Conservation (phyloP, 2,888 invertebrate genomes). For the Sialis fuliginosa region DNA sequence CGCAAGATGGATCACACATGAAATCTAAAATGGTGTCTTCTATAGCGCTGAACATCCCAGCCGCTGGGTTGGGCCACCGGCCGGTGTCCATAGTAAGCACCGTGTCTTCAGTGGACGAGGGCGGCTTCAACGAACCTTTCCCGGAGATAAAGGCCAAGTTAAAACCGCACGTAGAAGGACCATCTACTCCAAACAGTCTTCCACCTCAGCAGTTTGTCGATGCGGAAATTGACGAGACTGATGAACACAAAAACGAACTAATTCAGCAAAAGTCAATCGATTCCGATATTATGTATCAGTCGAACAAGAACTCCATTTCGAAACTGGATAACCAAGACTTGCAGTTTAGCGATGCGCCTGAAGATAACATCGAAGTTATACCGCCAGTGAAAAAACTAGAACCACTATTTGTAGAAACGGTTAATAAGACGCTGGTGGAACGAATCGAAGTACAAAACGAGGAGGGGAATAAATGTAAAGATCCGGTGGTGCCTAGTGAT, state of each 20-base stretch:
- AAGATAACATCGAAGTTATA: slow-evolving; percentile 4
- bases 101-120: slow-evolving; percentile 36
- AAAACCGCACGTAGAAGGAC: slow-evolving; percentile 10
- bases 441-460: background rate
- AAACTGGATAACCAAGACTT: slow-evolving; percentile 22
- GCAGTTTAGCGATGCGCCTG: slow-evolving; percentile 3
- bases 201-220: background rate
- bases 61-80: slow-evolving; percentile 40
- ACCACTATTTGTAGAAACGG: slow-evolving; percentile 6
- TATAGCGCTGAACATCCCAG: slow-evolving; percentile 42
- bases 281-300: slow-evolving; percentile 22
- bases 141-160: slow-evolving; percentile 49
- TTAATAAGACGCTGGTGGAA: slow-evolving; percentile 3
- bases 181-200: slow-evolving; percentile 11
- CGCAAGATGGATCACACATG: slow-evolving; percentile 14
- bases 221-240: slow-evolving; percentile 4
- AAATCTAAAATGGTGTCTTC: slow-evolving; percentile 37
- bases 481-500: slow-evolving; percentile 4
- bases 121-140: slow-evolving; percentile 54
- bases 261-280: slow-evolving; percentile 22
- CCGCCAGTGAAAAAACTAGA: slow-evolving; percentile 4
- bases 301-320: slow-evolving; percentile 20
- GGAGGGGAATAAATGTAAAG: background rate
- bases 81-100: slow-evolving; percentile 51
- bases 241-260: slow-evolving; percentile 13